Conservation (phyloP, 64 coral and sea anemone genomes). For the Stylophora pistillata region DNA sequence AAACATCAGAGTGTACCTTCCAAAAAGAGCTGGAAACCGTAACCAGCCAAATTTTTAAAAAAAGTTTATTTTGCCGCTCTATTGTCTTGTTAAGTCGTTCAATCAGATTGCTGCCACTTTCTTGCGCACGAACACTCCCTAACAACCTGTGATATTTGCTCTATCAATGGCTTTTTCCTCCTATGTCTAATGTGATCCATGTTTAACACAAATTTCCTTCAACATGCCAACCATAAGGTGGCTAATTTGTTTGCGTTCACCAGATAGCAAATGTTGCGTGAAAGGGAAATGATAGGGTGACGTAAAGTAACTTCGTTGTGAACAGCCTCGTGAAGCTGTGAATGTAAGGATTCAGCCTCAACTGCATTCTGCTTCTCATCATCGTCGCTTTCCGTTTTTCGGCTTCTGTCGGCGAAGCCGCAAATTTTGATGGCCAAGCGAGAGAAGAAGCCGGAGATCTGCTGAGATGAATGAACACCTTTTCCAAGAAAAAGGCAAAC, state of each 20-base stretch:
- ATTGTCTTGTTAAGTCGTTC: constrained; percentile 8
- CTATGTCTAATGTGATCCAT: no score
- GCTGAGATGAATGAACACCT: constrained; percentile 10
- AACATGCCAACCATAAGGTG: constrained; percentile 23
- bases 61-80: constrained; percentile 5
- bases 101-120: background rate
- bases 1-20: no score
- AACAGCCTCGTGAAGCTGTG: constrained; percentile 16
- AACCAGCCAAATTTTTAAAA: no score
- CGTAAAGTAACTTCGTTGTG: constrained; percentile 24
- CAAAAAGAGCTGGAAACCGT: background rate
- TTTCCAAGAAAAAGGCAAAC: constrained; percentile 17
- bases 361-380: constrained; percentile 27
- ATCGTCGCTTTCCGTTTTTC: constrained; percentile 2
- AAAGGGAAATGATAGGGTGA: constrained; percentile 20
- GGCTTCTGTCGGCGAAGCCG: background rate
- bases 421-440: constrained; percentile 29
- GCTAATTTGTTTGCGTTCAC: background rate
- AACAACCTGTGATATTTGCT: no score
- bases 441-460: constrained; percentile 38
- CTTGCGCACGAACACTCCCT: no score
- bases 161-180: no score
- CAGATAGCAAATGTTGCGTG: constrained; percentile 41
- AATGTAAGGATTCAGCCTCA: constrained; percentile 1
- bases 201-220: background rate